Evolutionary conservation across 2,888 invertebrate species (phyloP), one percentile per base, ranked within the genome.

Genomic region (Sarcophaga caerulescens): DNA sequence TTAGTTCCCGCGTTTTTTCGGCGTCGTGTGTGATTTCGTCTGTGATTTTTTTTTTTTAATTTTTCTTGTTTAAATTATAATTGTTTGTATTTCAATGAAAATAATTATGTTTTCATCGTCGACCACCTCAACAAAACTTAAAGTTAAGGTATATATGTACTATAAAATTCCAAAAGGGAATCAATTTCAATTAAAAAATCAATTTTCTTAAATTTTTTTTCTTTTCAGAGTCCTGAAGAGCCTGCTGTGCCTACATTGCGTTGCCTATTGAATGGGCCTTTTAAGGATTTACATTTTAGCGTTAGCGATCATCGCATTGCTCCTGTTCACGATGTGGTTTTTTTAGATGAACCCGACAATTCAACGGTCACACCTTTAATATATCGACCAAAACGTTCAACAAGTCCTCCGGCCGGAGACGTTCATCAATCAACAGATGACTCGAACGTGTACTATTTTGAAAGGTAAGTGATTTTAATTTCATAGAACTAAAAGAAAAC

Each of bases 321-420:
- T 45, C 90, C 92, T 59, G 91, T 92, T 12, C 91, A 92, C 84
- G 92, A 92, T 88, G 91, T 91, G 52, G 92, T 92, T 60, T 92
- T 91, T 78, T 88, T 92, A 11, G 91, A 93, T 83, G 91, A 92
- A 60, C 88, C 90, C 78, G 90, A 90, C 59, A 87, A 86, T 81
- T 74, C 84, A 8, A 87, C 84, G 62, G 91, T 93, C 3, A 91
- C 87, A 62, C 92, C 93, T 57, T 86, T 93, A 78, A 90, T 90
- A 81, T 92, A 92, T 84, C 90, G 92, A 35, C 91, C 91, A 0
- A 92, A 92, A 79, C 71, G 75, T 66, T 75, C 89, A 78, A 81
- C 89, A 57, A 84, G 87, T 69, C 81, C 82, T 5, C 52, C 52
- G 52, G 14, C 4, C 14, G 23, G 10, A 2, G 57, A 77, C 17